Evolutionary conservation across 2,113 vertebrate genomes (phyloP).

Genomic region (Mustelus asterias): DNA sequence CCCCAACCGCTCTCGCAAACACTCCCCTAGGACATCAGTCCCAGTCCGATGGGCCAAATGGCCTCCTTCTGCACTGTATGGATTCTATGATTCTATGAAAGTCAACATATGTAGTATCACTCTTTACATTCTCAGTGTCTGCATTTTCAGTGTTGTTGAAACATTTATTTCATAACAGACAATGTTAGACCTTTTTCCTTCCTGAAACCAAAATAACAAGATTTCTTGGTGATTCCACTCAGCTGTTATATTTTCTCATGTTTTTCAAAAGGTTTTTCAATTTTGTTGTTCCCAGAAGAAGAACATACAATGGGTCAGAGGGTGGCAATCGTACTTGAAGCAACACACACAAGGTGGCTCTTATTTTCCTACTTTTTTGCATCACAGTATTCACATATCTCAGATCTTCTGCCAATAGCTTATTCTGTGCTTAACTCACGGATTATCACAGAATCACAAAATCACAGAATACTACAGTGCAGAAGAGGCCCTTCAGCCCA

Average conservation of each 20-base stretch:
- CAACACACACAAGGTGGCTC: not conserved
- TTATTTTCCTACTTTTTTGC: not conserved
- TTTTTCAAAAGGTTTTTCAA: not conserved
- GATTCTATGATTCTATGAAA: too few species aligned
- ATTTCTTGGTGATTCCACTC: not conserved
- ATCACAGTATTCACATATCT: not conserved
- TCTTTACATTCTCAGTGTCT: not conserved
- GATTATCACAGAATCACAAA: too few species aligned
- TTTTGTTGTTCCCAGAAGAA: not conserved
- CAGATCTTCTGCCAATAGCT: not conserved
- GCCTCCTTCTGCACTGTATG: too few species aligned
- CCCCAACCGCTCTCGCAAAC: too few species aligned
- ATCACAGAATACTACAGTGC: too few species aligned
- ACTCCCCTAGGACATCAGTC: too few species aligned
- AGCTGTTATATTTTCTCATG: not conserved
- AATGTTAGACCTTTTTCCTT: too few species aligned
- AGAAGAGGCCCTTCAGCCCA: too few species aligned
- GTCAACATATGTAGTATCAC: not conserved
- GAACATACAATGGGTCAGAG: too few species aligned
- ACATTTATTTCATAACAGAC: too few species aligned
- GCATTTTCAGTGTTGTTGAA: not conserved
- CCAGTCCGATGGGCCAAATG: too few species aligned
- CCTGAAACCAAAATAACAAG: not conserved
- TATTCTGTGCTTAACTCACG: not conserved
- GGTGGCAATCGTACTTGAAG: not conserved